Base-by-base conservation (phyloP, 2,797 vertebrate genomes). In the Megalops cyprinoides region DNA sequence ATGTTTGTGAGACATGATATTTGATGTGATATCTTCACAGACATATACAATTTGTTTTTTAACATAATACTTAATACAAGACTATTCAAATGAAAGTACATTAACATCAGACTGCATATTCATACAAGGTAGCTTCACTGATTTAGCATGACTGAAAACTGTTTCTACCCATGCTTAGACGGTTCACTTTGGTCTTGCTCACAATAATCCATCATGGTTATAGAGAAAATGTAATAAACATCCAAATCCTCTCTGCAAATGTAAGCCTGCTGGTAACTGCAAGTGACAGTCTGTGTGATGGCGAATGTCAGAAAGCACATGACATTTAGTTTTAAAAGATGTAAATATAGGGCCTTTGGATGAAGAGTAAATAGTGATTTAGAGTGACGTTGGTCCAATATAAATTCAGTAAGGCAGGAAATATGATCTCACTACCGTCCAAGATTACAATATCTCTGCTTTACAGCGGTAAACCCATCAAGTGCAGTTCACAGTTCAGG, bases 351-450 rank as follows among this genome's bases (percentile, higher is more conserved):
- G 25, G 10, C 14, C 37, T 67, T 67, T 28, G 12, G 65, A 39
- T 67, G 39, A 15, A 20, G n/a, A 14, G n/a, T 31, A 37, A 37
- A 60, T 4, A 25, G 48, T 34, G 31, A n/a, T 23, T 5, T 77
- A 23, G 44, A 71, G 76, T 77, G 49, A 82, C 49, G 51, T 20
- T 3, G 25, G 73, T 77, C 60, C 65, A 31, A 39, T 79, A 46
- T 76, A 44, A 56, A 82, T 76, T n/a, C n/a, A n/a, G 3, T 39
- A 44, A 78, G 82, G 75, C 55, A 84, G 74, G n/a, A 39, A n/a
- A 79, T 84, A 85, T 78, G 28, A 82, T 85, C 67, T 77, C 58
- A 74, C 65, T 73, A 25, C 34, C 8, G 73, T 58, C 60, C 53
- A 69, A 78, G 42, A 81, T n/a, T n/a, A n/a, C n/a, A n/a, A n/a